Percentiles rank a stretch among this genome's conserved stretches.
Conservation (phyloP, 1,140 invertebrate species). For the Euwallacea fornicatus region DNA sequence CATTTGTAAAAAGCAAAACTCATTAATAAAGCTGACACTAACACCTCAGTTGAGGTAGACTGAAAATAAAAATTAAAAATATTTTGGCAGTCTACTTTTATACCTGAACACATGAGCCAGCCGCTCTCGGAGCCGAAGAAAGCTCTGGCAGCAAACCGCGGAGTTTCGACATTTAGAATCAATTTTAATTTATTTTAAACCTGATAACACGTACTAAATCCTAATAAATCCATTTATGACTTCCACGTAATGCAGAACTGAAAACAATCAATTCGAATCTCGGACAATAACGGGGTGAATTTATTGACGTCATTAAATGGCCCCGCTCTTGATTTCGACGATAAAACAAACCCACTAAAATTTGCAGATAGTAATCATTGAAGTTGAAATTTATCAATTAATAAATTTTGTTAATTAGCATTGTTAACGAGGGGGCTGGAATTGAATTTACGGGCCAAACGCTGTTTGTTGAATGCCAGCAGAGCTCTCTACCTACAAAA, state of each 20-base stretch:
- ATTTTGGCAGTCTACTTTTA: slow-evolving; percentile 31
- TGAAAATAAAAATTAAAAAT: slow-evolving; percentile 32
- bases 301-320: slow-evolving; percentile 41
- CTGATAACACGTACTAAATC: slow-evolving; percentile 24
- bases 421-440: slow-evolving; percentile 27
- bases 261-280: slow-evolving; percentile 42
- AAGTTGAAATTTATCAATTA: slow-evolving; percentile 42
- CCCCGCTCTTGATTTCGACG: slow-evolving; percentile 38
- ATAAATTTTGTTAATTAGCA: slow-evolving; percentile 43
- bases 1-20: slow-evolving; percentile 29
- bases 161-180: not conserved
- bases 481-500: slow-evolving; percentile 13
- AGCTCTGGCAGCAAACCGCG: not conserved
- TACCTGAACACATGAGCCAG: slow-evolving; percentile 17
- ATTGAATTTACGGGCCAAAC: slow-evolving; percentile 26
- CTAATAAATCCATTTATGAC: slow-evolving; percentile 40
- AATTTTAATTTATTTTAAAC: not conserved
- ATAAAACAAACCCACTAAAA: slow-evolving; percentile 42
- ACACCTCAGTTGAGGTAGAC: slow-evolving; percentile 33
- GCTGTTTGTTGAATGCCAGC: slow-evolving; percentile 23
- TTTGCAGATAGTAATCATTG: slow-evolving; percentile 41
- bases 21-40: slow-evolving; percentile 37
- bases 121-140: not conserved
- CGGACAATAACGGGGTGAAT: slow-evolving; percentile 41
- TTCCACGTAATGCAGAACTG: slow-evolving; percentile 38